Evolutionary conservation across 2,797 vertebrate genomes (phyloP).

Genomic region (Morelia viridis): DNA sequence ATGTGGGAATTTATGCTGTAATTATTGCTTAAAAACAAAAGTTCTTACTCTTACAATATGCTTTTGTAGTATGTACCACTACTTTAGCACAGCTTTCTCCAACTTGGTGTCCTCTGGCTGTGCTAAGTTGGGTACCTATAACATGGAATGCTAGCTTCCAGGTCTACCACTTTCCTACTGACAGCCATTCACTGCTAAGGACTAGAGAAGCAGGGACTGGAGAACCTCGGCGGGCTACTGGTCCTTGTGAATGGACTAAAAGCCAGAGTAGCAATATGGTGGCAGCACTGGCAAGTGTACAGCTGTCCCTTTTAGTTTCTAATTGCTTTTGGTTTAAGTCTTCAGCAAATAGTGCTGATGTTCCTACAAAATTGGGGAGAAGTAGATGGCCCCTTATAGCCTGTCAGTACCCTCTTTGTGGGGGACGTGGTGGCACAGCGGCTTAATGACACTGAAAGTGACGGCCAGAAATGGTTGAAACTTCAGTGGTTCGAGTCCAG

Average conservation of each 20-base stretch:
- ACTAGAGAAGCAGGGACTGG: not conserved
- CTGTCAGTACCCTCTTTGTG: not conserved
- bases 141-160: not conserved
- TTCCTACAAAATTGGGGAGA: constrained; percentile 9
- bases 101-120: not conserved
- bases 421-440: too few species aligned
- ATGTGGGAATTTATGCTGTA: not conserved
- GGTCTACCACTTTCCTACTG: not conserved
- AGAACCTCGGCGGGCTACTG: not conserved
- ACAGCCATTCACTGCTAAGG: not conserved
- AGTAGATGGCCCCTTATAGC: not conserved
- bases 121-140: not conserved
- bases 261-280: not conserved
- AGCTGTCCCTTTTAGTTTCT: not conserved
- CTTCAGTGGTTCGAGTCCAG: too few species aligned
- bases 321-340: not conserved
- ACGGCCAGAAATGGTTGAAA: too few species aligned
- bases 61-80: not conserved
- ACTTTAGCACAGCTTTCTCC: not conserved
- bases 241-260: not conserved
- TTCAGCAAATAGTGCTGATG: not conserved
- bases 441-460: too few species aligned
- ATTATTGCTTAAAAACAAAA: not conserved
- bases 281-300: not conserved
- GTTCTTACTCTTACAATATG: not conserved